phyloP scores from a whole-genome alignment of 2,113 vertebrate genomes.

The Spea multiplicata region DNA sequence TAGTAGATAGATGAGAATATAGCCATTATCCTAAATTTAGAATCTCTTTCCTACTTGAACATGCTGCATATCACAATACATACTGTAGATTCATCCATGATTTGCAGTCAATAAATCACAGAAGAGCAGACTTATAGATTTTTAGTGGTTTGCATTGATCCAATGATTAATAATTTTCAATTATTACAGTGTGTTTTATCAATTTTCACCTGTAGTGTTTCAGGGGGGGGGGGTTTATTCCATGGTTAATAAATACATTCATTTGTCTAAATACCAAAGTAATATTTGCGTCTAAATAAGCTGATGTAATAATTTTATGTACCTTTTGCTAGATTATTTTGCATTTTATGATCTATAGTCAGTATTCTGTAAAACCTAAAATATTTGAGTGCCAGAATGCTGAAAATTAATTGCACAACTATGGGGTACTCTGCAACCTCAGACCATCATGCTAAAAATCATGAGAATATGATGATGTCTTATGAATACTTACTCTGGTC shows the following conservation, averaged over 20 bases:
- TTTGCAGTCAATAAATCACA: conserved; percentile 10
- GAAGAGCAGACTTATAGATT: not conserved
- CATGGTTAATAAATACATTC: not conserved
- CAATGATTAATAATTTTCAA: no score
- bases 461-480: not conserved
- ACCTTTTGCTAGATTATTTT: not conserved
- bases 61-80: not conserved
- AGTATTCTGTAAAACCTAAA: conserved; percentile 12
- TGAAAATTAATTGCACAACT: not conserved
- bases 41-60: conserved; percentile 23
- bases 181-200: no score
- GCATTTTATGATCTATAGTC: conserved; percentile 5
- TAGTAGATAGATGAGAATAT: not conserved
- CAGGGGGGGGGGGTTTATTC: no score
- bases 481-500: no score
- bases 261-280: conserved; percentile 40
- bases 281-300: conserved; percentile 8
- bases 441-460: no score
- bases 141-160: no score
- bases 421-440: no score
- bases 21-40: not conserved
- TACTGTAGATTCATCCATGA: not conserved
- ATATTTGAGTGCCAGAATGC: not conserved
- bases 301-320: not conserved
- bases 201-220: no score